Evolutionary conservation across 30 jellyfish, hydroid and myxozoan genomes (phyloP), one percentile per base, ranked within the genome.

Genomic region (Aurelia aurita complex sp. Pacific): DNA sequence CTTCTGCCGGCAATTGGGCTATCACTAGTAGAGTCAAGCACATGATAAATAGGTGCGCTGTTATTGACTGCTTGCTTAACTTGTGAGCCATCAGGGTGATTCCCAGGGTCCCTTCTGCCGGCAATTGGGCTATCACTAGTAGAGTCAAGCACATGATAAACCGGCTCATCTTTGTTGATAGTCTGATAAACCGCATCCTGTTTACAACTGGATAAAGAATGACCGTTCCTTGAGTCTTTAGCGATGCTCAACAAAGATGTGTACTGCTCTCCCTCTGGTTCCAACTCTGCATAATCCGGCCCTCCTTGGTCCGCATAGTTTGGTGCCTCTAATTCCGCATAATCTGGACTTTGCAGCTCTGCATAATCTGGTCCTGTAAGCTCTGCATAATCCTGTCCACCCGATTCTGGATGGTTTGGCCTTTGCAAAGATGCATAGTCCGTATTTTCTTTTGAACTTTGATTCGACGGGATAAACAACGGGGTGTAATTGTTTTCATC

Each of bases 281-380:
- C 70, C 70, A 61, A 23, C 5, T 61, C 70, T 61, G 70, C 70
- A 61, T 61, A 61, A 2, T 61, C 70, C 10, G 70, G 70, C 11
- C 36, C 32, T n/a, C 15, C 12, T 12, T 5, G 15, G 11, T n/a
- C 70, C 34, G 70, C 70, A 61, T 13, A 6, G 3, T 6, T 11
- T 12, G 15, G 12, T 6, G 14, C 2, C 8, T 46, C 14, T 9
- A 46, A 46, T 46, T 46, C 57, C 57, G 57, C 57, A 46, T 46
- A 46, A 46, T 46, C 57, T 46, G 57, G 57, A 46, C 57, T 2
- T 61, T 61, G 36, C 70, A 61, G 70, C 8, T 61, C 70, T 61
- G 70, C 70, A 61, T 61, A 61, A 61, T 61, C 70, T 61, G 70
- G 70, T 17, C 36, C 70, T 2, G 32, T 61, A 1, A 61, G 36